phyloP scores from a whole-genome alignment of 2,888 invertebrate genomes.

The Drosophila neoperkinsi region DNA sequence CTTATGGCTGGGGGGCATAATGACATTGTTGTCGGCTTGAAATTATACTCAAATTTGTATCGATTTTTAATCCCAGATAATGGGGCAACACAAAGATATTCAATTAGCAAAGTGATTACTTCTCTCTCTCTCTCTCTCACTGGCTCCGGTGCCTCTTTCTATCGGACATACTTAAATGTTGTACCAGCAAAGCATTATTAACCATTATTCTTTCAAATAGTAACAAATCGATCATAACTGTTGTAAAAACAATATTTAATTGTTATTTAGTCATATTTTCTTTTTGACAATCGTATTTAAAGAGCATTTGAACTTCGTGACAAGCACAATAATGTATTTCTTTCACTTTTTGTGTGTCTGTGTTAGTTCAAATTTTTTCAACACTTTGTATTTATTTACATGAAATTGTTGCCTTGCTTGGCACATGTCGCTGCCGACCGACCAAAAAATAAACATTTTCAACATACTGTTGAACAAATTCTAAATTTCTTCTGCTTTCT shows the following conservation, averaged over 20 bases:
- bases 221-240: background rate
- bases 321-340: background rate
- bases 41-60: conserved; percentile 1
- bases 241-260: background rate
- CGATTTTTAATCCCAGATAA: background rate
- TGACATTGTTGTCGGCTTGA: conserved; percentile 1
- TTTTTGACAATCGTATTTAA: background rate
- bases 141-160: too few relatives aligned
- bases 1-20: background rate
- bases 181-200: background rate
- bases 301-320: background rate
- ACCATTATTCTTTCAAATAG: too few relatives aligned
- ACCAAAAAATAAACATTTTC: conserved; percentile 42
- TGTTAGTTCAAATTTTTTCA: conserved; percentile 17
- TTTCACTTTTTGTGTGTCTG: conserved; percentile 9
- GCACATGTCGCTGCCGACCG: conserved; percentile 13
- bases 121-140: background rate
- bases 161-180: background rate
- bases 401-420: conserved; percentile 33
- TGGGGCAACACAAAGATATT: background rate
- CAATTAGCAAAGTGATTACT: background rate
- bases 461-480: conserved; percentile 58
- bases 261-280: background rate
- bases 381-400: conserved; percentile 35
- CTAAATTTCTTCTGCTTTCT: conserved; percentile 22